A percentile compares a stretch with the other conserved stretches of the same genome.
Conservation (phyloP, 1,140 invertebrate genomes). For the Pentalonia nigronervosa region DNA sequence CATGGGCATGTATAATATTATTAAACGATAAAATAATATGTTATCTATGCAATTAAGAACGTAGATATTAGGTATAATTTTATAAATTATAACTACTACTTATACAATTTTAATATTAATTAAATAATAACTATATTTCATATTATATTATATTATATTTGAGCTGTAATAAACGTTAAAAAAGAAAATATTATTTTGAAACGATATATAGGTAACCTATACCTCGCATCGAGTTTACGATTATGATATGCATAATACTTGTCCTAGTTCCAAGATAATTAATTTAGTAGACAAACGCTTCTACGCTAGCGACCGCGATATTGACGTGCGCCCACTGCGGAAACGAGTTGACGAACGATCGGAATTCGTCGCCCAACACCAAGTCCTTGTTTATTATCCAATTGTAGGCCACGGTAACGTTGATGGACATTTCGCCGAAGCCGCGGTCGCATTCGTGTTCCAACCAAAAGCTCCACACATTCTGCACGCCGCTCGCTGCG, state of each 20-base stretch:
- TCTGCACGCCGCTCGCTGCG: background rate
- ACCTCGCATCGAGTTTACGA: no score
- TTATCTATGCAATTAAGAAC: background rate
- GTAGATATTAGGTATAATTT: no score
- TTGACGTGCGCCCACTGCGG: conserved; percentile 29
- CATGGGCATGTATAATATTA: background rate
- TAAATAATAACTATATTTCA: no score
- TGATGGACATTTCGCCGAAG: background rate
- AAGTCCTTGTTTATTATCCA: conserved; percentile 22
- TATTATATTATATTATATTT: background rate
- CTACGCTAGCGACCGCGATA: background rate
- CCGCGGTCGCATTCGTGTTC: conserved; percentile 15
- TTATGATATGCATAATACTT: background rate
- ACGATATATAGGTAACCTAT: background rate
- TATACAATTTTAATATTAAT: no score
- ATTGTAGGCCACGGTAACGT: conserved; percentile 15
- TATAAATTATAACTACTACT: no score
- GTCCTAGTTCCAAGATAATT: background rate
- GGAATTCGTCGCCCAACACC: conserved; percentile 26
- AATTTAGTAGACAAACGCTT: conserved; percentile 36
- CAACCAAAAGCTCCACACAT: conserved; percentile 26
- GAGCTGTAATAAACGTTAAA: background rate
- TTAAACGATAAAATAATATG: background rate
- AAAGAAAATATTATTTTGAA: background rate
- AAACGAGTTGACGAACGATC: conserved; percentile 13